phyloP scores from a whole-genome alignment of 2,797 vertebrate genomes.

The Takifugu ocellatus region DNA sequence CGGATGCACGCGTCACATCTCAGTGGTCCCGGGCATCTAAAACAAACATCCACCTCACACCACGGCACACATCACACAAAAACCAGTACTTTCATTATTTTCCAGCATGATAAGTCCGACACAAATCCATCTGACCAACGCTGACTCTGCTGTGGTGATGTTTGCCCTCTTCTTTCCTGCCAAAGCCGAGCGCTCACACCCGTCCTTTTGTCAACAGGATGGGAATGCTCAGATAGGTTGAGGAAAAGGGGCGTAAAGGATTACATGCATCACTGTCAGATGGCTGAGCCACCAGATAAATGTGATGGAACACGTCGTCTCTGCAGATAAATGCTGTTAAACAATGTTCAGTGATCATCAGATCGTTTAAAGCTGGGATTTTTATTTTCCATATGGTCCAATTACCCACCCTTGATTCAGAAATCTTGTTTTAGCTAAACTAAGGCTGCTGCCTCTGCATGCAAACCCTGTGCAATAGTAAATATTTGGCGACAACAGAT shows the following conservation, averaged over 20 bases:
- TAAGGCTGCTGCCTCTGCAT: no score
- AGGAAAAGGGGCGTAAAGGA: constrained; percentile 16
- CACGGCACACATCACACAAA: constrained; percentile 2
- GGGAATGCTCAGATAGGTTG: constrained; percentile 19
- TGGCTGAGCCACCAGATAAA: constrained; percentile 18
- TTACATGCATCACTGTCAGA: constrained; percentile 23
- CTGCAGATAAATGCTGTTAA: constrained; percentile 19
- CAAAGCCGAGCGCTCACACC: constrained; percentile 28
- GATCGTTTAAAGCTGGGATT: no score
- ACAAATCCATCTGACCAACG: constrained; percentile 36
- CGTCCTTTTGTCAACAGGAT: constrained; percentile 38
- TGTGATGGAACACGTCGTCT: constrained; percentile 18
- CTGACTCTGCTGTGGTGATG: constrained; percentile 34
- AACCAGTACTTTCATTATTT: not conserved
- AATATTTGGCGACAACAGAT: constrained; percentile 10
- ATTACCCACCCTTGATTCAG: no score
- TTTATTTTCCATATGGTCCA: no score
- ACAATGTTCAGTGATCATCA: not conserved
- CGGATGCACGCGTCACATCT: constrained; percentile 11
- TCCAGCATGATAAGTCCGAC: constrained; percentile 15
- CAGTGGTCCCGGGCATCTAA: not conserved
- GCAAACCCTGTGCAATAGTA: not conserved
- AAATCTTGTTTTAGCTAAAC: no score
- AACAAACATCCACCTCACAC: not conserved
- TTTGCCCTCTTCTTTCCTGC: constrained; percentile 41